These are phyloP conservation scores for Amaurobius ferox DNA, from an alignment of 2,888 invertebrate genomes.

Conservation along the genomic window DNA sequence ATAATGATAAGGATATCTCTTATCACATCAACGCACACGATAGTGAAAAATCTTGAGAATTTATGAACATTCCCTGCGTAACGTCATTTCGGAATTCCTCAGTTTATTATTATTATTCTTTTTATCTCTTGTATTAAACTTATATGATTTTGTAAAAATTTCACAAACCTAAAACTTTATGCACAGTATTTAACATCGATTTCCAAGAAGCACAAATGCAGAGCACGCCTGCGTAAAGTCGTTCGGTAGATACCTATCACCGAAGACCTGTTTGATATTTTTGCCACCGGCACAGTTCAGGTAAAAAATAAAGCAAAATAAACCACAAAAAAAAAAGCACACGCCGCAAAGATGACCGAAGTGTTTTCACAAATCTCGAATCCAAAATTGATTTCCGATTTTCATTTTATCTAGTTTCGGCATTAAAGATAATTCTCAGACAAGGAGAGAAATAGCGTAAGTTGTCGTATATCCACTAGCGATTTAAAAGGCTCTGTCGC, in stretches of 20 bases:
- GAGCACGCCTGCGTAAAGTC: neutral
- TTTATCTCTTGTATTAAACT: no score
- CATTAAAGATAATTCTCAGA: no score
- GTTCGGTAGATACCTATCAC: conserved; percentile 36
- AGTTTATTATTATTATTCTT: no score
- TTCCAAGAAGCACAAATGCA: neutral
- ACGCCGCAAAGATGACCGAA: neutral
- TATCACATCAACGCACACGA: neutral
- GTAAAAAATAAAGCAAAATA: conserved; percentile 3
- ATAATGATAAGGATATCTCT: conserved; percentile 2
- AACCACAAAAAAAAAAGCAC: neutral
- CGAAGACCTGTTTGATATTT: conserved; percentile 39
- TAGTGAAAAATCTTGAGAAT: no score
- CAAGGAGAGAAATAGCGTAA: no score
- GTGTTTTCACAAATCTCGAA: no score
- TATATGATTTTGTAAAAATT: no score
- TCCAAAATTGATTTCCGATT: neutral
- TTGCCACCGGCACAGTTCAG: conserved; percentile 33
- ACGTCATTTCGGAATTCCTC: no score
- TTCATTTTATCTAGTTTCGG: neutral
- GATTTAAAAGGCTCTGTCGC: neutral
- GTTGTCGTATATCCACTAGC: no score
- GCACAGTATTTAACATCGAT: neutral
- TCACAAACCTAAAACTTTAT: neutral
- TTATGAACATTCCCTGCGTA: no score